These are phyloP conservation scores for Ctena decussata DNA, from an alignment of 2,888 invertebrate genomes.

Conservation along the genomic window DNA sequence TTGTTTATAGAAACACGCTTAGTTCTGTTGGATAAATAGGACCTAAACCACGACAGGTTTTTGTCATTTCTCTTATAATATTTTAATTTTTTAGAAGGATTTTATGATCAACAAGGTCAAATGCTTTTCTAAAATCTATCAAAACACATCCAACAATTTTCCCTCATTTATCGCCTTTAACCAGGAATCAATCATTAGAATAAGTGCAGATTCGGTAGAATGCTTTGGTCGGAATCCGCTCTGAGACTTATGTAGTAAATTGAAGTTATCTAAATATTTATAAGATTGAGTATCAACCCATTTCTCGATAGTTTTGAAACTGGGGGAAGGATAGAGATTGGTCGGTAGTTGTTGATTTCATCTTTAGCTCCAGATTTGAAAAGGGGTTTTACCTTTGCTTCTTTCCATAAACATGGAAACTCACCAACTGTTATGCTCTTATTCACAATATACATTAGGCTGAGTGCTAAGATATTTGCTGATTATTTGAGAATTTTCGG, in stretches of 20 bases:
- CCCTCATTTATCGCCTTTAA: too few species aligned
- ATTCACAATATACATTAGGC: neutral
- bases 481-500: neutral
- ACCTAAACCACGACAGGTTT: neutral
- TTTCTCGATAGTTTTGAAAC: neutral
- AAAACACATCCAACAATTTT: too few species aligned
- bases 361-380: neutral
- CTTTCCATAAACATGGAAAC: neutral
- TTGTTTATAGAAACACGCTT: neutral
- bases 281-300: neutral
- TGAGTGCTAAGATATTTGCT: neutral
- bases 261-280: neutral
- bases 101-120: too few species aligned
- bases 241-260: constrained; percentile 2
- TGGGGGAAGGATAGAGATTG: neutral
- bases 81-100: neutral
- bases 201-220: neutral
- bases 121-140: too few species aligned
- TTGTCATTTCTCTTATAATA: neutral
- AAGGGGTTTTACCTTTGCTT: neutral
- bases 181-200: too few species aligned
- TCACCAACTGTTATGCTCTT: neutral
- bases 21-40: neutral
- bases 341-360: neutral
- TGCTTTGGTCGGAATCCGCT: neutral